Evolutionary conservation across 1,140 invertebrate species (phyloP).

Genomic region (Musca vetustissima): DNA sequence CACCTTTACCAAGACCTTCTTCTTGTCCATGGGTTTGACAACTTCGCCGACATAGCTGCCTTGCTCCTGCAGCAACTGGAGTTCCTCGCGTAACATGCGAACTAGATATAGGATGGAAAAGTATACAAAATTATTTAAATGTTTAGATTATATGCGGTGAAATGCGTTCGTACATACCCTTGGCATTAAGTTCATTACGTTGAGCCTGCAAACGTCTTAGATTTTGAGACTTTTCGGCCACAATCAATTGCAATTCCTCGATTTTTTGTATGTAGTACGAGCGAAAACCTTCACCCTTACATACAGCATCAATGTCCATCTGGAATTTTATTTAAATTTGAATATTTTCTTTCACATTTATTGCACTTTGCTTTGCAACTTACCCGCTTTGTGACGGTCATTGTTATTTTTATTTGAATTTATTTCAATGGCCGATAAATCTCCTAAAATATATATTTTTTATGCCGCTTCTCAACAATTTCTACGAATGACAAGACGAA

Average conservation of each 20-base stretch:
- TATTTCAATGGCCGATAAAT: neutral
- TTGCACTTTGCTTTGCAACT: conserved; percentile 9
- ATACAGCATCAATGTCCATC: conserved; percentile 84
- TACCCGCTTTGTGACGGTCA: conserved; percentile 51
- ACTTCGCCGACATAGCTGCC: conserved; percentile 99
- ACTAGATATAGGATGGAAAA: conserved; percentile 71
- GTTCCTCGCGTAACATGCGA: conserved; percentile 94
- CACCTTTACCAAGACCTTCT: conserved; percentile 99
- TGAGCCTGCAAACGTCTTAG: conserved; percentile 96
- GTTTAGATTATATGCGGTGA: neutral
- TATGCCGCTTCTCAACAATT: neutral
- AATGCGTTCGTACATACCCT: conserved; percentile 68
- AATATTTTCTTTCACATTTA: neutral
- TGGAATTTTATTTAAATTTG: conserved; percentile 45
- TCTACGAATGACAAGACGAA: conserved; percentile 1
- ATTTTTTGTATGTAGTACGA: conserved; percentile 97
- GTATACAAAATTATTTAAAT: neutral
- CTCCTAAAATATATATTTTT: neutral
- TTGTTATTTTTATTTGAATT: conserved; percentile 22
- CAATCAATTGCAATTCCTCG: conserved; percentile 92
- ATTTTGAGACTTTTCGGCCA: conserved; percentile 98
- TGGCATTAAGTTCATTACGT: conserved; percentile 98
- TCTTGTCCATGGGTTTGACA: conserved; percentile 99
- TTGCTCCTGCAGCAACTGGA: conserved; percentile 97
- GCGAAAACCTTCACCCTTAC: conserved; percentile 80